These are phyloP conservation scores for Pachliopta kotzebuea DNA, from an alignment of 2,888 invertebrate genomes.

Conservation along the genomic window DNA sequence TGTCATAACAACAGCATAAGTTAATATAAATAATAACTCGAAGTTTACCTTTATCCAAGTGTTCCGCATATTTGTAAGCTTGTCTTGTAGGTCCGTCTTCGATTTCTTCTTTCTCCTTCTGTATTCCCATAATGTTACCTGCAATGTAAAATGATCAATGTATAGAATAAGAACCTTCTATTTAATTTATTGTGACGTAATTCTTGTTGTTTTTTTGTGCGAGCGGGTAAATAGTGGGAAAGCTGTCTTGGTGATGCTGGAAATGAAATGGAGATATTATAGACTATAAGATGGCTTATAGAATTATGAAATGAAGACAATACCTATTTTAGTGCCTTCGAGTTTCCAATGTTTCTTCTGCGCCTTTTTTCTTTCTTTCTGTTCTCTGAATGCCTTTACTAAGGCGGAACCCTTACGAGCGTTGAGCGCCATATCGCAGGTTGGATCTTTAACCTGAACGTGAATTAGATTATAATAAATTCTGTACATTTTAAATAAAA, in stretches of 20 bases:
- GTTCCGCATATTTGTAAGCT: slow-evolving; percentile 98
- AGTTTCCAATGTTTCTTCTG: slow-evolving; percentile 99
- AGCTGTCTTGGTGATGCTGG: too few relatives aligned
- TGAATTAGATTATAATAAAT: background rate
- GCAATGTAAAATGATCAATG: slow-evolving; percentile 33
- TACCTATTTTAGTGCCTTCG: slow-evolving; percentile 95
- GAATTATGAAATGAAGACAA: background rate
- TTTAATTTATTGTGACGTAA: too few relatives aligned
- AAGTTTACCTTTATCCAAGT: slow-evolving; percentile 86
- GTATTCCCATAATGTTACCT: slow-evolving; percentile 97
- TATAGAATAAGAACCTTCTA: too few relatives aligned
- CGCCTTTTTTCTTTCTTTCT: slow-evolving; percentile 97
- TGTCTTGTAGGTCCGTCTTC: slow-evolving; percentile 93
- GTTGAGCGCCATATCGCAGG: slow-evolving; percentile 98
- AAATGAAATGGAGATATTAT: too few relatives aligned
- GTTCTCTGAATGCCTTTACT: slow-evolving; percentile 95
- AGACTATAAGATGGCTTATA: too few relatives aligned
- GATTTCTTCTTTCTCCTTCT: slow-evolving; percentile 88
- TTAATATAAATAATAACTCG: background rate
- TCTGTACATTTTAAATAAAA: too few relatives aligned
- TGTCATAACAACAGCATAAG: too few relatives aligned
- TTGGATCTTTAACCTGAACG: slow-evolving; percentile 89
- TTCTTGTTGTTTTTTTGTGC: too few relatives aligned
- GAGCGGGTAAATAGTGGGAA: too few relatives aligned
- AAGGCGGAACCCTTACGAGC: slow-evolving; percentile 96